Evolutionary conservation across 2,888 invertebrate species (phyloP).

Genomic region (Agapostemon virescens): DNA sequence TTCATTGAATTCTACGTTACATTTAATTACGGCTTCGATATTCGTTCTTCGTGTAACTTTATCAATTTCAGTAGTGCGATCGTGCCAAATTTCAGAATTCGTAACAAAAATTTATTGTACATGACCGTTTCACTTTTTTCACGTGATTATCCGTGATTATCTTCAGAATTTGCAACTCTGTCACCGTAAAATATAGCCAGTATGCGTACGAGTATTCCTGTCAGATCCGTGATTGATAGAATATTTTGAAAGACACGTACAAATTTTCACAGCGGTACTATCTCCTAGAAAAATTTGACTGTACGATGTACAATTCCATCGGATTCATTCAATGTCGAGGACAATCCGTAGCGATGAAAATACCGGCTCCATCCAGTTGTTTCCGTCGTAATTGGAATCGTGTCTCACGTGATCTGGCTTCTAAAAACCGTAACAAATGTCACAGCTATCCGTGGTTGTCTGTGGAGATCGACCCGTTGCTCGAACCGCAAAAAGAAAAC

Average conservation of each 20-base stretch:
- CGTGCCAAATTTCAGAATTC: not conserved
- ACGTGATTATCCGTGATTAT: not conserved
- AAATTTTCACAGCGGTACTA: not conserved
- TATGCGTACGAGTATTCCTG: not conserved
- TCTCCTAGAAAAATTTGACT: not conserved
- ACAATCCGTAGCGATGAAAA: constrained; percentile 23
- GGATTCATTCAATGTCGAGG: constrained; percentile 4
- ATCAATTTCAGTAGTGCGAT: not conserved
- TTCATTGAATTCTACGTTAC: not conserved
- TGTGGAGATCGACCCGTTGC: constrained; percentile 29
- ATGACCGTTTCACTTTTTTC: not conserved
- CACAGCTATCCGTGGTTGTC: constrained; percentile 25
- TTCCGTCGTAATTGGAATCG: constrained; percentile 30
- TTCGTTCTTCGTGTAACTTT: not conserved
- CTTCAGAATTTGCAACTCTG: not conserved
- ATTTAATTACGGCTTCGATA: not conserved
- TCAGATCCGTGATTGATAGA: not conserved
- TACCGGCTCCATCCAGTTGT: constrained; percentile 15
- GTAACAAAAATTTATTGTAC: not conserved
- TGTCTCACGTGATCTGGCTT: constrained; percentile 37
- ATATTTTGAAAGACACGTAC: not conserved
- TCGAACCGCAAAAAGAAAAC: constrained; percentile 25
- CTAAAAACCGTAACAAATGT: constrained; percentile 53
- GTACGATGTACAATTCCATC: not conserved
- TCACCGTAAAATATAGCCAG: not conserved